Conservation (phyloP, 2,113 vertebrate genomes). For the Siniperca chuatsi region DNA sequence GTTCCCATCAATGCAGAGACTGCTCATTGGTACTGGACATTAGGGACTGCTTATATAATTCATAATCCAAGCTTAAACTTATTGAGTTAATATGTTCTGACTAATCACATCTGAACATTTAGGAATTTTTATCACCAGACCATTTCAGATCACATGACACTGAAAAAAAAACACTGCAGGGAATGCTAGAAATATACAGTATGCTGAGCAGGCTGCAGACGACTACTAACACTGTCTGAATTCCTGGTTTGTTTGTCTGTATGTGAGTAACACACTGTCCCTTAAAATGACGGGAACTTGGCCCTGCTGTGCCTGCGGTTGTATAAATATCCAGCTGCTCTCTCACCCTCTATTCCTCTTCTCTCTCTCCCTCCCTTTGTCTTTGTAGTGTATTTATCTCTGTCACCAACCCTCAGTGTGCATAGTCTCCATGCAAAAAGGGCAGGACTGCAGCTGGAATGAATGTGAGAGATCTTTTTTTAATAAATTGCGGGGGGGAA, state of each 20-base stretch:
- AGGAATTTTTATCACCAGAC: background rate
- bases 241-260: conserved; percentile 44
- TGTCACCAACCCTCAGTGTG: background rate
- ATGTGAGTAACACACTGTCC: conserved; percentile 43
- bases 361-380: conserved; percentile 22
- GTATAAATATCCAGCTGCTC: conserved; percentile 46
- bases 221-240: background rate
- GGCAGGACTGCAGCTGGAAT: conserved; percentile 17
- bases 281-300: conserved; percentile 36
- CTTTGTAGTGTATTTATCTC: conserved; percentile 25
- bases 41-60: background rate
- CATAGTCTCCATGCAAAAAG: conserved; percentile 1
- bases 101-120: background rate
- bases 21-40: background rate
- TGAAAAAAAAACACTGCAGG: background rate
- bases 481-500: background rate
- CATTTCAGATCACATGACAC: background rate
- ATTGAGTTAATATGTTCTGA: background rate
- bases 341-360: background rate
- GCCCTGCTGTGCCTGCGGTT: conserved; percentile 30
- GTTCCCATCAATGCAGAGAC: background rate
- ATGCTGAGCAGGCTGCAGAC: background rate
- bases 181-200: background rate
- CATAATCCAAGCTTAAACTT: background rate
- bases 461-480: background rate